Percentiles rank a stretch among this genome's conserved stretches.
Evolutionary conservation across 1,140 invertebrate species (phyloP).

Genomic region (Muscidifurax raptorellus): DNA sequence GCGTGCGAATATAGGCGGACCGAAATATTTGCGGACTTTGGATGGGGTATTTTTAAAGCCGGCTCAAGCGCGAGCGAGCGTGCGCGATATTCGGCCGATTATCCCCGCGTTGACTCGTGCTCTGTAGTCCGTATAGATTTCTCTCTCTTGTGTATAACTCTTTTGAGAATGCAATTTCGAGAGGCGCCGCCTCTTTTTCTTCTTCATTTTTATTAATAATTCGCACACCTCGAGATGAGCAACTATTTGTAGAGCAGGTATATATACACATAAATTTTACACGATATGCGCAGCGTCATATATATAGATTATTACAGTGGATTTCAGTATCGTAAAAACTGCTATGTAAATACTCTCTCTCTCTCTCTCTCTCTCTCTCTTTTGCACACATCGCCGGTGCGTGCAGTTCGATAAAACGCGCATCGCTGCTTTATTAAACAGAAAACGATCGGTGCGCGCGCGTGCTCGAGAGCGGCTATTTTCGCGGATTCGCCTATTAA

Average conservation of each 20-base stretch:
- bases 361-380: too few relatives aligned
- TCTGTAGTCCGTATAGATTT: too few relatives aligned
- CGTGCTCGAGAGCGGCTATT: neutral
- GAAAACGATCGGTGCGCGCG: neutral
- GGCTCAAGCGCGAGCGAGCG: neutral
- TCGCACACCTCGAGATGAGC: too few relatives aligned
- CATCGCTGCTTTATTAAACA: neutral
- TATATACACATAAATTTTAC: too few relatives aligned
- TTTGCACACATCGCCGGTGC: too few relatives aligned
- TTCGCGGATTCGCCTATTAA: neutral
- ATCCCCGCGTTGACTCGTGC: neutral
- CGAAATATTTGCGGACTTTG: constrained; percentile 3
- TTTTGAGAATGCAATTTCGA: constrained; percentile 33
- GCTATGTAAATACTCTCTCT: too few relatives aligned
- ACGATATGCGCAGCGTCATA: too few relatives aligned
- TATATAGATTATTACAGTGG: too few relatives aligned
- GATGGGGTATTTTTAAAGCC: constrained; percentile 39
- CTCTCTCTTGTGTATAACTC: neutral
- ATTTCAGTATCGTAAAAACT: too few relatives aligned
- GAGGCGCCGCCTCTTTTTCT: neutral
- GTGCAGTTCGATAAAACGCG: neutral
- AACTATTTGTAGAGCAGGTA: too few relatives aligned
- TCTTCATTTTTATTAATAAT: too few relatives aligned
- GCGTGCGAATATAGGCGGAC: neutral
- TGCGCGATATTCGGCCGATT: constrained; percentile 24